Conservation (phyloP, 2,113 vertebrate genomes). For the Chamaetylas fuelleborni region DNA sequence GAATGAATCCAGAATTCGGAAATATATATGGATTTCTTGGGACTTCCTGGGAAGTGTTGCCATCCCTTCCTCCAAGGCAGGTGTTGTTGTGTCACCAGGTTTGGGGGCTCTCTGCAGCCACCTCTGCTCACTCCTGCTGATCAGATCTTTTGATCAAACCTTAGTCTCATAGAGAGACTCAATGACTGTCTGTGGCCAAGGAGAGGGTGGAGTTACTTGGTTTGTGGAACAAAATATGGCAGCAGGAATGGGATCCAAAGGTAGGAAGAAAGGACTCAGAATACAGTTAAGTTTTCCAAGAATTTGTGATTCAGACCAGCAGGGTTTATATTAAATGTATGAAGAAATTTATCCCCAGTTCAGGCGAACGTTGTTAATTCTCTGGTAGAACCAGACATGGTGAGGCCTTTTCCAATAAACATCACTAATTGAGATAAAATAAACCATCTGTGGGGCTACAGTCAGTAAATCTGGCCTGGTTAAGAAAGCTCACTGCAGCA, state of each 20-base stretch:
- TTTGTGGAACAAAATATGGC: background rate
- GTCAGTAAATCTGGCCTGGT: background rate
- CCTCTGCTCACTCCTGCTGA: background rate
- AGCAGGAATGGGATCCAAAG: background rate
- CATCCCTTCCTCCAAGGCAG: background rate
- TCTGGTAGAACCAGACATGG: background rate
- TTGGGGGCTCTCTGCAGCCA: background rate
- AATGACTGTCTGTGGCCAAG: background rate
- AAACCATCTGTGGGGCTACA: background rate
- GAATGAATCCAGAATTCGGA: background rate
- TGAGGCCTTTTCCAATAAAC: background rate
- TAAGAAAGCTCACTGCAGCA: background rate
- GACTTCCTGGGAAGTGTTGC: background rate
- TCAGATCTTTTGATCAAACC: background rate
- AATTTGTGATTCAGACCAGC: background rate
- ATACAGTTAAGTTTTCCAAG: background rate
- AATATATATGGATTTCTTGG: background rate
- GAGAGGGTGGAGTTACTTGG: background rate
- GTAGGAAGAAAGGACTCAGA: background rate
- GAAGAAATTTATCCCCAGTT: background rate
- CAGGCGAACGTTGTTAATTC: rapidly evolving
- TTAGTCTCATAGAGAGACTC: background rate
- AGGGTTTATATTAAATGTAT: background rate
- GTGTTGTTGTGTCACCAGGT: background rate
- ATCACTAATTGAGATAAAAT: background rate